Evolutionary conservation across 2,113 vertebrate genomes (phyloP).

Genomic region (Alectura lathami): DNA sequence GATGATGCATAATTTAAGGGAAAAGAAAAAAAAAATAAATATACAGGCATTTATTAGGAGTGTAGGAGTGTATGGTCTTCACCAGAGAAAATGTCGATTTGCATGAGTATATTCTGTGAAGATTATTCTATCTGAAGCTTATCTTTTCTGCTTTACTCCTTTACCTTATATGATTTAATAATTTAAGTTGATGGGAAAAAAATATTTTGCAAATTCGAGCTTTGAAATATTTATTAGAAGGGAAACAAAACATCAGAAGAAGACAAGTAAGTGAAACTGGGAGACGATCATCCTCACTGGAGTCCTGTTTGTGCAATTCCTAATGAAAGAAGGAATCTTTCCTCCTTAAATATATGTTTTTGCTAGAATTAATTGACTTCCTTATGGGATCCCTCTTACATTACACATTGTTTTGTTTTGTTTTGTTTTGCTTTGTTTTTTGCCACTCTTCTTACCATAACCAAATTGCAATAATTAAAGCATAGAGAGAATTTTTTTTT

Average conservation of each 20-base stretch:
- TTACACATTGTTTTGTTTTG: fast-evolving
- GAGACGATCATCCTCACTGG: not conserved
- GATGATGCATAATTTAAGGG: conserved; percentile 27
- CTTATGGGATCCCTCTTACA: not conserved
- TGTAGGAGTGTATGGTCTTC: not conserved
- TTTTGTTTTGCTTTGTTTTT: too few species aligned
- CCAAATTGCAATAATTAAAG: not conserved
- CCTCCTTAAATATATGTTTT: not conserved
- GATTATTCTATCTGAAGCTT: not conserved
- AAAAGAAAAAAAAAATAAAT: not conserved
- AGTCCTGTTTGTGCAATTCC: not conserved
- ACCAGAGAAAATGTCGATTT: not conserved
- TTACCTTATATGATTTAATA: not conserved
- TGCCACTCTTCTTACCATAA: not conserved
- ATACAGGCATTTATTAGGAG: not conserved
- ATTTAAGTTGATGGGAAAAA: not conserved
- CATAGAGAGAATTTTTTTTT: not conserved
- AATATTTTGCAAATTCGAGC: not conserved
- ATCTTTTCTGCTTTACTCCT: not conserved
- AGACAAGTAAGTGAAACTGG: not conserved
- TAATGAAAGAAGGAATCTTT: not conserved
- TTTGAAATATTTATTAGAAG: conserved; percentile 32
- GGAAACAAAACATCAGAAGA: not conserved
- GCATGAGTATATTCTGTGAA: not conserved
- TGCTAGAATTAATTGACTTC: not conserved